These are phyloP conservation scores for Zaprionus capensis DNA, from an alignment of 1,140 invertebrate genomes.

Conservation along the genomic window DNA sequence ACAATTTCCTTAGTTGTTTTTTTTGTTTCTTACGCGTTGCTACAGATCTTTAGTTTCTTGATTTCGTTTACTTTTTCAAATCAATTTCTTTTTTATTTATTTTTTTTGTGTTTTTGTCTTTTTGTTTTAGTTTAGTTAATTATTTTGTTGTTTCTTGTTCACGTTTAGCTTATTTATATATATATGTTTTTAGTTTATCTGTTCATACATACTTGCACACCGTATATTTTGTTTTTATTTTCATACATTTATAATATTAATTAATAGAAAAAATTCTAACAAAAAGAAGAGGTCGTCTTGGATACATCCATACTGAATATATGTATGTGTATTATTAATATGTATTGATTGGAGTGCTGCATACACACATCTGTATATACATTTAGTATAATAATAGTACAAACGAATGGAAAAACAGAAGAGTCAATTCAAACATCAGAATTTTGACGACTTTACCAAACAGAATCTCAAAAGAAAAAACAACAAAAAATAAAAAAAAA, in stretches of 20 bases:
- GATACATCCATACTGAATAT: slow-evolving; percentile 50
- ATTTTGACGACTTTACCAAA: not conserved
- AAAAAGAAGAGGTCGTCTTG: slow-evolving; percentile 75
- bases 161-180: slow-evolving; percentile 47
- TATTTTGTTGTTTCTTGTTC: slow-evolving; percentile 9
- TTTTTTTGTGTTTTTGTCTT: slow-evolving; percentile 34
- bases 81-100: slow-evolving; percentile 1
- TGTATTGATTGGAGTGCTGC: slow-evolving; percentile 34
- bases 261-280: slow-evolving; percentile 80
- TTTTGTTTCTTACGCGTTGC: slow-evolving; percentile 44
- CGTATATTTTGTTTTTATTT: slow-evolving; percentile 29
- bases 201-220: slow-evolving; percentile 49
- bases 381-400: slow-evolving; percentile 52
- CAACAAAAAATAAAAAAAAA: slow-evolving; percentile 28
- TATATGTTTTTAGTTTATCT: slow-evolving; percentile 58
- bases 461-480: slow-evolving; percentile 13
- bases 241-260: slow-evolving; percentile 63
- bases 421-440: not conserved
- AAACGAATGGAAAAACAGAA: slow-evolving; percentile 42
- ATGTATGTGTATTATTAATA: slow-evolving; percentile 12
- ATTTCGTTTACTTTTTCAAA: not conserved
- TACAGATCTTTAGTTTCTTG: slow-evolving; percentile 47
- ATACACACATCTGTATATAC: slow-evolving; percentile 31
- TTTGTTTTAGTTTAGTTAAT: slow-evolving; percentile 27
- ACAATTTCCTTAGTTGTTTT: slow-evolving; percentile 74